These are phyloP conservation scores for Scaptomyza flava DNA, from an alignment of 2,888 invertebrate genomes.

Conservation along the genomic window DNA sequence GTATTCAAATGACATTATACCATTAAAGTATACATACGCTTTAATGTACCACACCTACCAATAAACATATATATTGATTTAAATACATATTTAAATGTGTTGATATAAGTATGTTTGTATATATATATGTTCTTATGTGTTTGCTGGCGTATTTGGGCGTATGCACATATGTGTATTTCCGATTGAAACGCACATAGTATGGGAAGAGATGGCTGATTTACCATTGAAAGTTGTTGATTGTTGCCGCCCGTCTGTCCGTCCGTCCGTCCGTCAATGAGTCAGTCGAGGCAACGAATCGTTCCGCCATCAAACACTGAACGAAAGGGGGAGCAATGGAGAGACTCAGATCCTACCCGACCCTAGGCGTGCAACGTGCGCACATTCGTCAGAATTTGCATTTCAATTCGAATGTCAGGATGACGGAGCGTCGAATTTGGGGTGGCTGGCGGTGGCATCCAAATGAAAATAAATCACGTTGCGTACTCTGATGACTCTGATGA, in stretches of 20 bases:
- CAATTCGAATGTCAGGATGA: constrained; percentile 80
- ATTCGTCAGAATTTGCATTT: constrained; percentile 83
- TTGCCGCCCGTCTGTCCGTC: constrained; percentile 35
- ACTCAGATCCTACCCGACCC: constrained; percentile 31
- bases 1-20: too few species aligned
- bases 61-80: background rate
- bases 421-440: constrained; percentile 72
- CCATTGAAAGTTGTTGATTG: constrained; percentile 57
- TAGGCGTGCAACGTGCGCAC: constrained; percentile 65
- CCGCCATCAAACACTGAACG: constrained; percentile 33
- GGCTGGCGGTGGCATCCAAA: constrained; percentile 64
- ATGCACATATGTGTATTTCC: constrained; percentile 55
- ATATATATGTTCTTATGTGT: constrained; percentile 3
- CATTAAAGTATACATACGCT: constrained; percentile 1
- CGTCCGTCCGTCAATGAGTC: constrained; percentile 31
- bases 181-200: constrained; percentile 39
- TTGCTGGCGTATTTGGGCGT: constrained; percentile 30
- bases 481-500: constrained; percentile 37
- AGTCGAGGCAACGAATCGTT: constrained; percentile 16
- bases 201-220: constrained; percentile 71
- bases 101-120: constrained; percentile 27
- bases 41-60: constrained; percentile 1
- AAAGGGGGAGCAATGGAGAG: background rate
- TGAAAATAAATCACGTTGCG: constrained; percentile 80
- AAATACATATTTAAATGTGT: constrained; percentile 17